These are phyloP conservation scores for Cynopterus brachyotis DNA, from an alignment of 2,113 vertebrate genomes.

Conservation along the genomic window DNA sequence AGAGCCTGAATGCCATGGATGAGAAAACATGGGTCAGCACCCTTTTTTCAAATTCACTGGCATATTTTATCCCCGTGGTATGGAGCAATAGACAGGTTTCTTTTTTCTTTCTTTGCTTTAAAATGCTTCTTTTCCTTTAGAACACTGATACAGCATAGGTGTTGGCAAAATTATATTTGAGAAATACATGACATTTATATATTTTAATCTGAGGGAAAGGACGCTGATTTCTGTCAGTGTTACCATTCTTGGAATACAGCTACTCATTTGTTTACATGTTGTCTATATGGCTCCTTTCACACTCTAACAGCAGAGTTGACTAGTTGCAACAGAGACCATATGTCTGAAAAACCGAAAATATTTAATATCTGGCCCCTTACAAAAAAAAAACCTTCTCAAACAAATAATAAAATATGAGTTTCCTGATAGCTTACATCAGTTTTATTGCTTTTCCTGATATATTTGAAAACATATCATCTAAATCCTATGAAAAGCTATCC, in stretches of 20 bases:
- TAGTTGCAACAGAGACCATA: neutral
- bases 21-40: neutral
- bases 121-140: neutral
- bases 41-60: slow-evolving; percentile 9
- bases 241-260: slow-evolving; percentile 25
- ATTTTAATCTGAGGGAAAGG: slow-evolving; percentile 37
- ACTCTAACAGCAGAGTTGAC: neutral
- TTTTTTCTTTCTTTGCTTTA: neutral
- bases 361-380: neutral
- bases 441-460: neutral
- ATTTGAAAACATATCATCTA: slow-evolving; percentile 10
- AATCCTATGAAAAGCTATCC: neutral
- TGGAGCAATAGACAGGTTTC: neutral
- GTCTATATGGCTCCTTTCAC: slow-evolving; percentile 29
- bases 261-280: neutral
- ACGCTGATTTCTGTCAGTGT: slow-evolving; percentile 32
- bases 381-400: slow-evolving; percentile 40
- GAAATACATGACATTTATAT: slow-evolving; percentile 12
- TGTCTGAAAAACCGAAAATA: slow-evolving; percentile 34
- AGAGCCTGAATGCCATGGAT: neutral
- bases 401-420: neutral
- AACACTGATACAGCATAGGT: neutral
- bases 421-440: neutral
- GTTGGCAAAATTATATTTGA: slow-evolving; percentile 27
- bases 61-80: neutral